phyloP scores from a whole-genome alignment of 2,113 vertebrate genomes.

The Sander vitreus region DNA sequence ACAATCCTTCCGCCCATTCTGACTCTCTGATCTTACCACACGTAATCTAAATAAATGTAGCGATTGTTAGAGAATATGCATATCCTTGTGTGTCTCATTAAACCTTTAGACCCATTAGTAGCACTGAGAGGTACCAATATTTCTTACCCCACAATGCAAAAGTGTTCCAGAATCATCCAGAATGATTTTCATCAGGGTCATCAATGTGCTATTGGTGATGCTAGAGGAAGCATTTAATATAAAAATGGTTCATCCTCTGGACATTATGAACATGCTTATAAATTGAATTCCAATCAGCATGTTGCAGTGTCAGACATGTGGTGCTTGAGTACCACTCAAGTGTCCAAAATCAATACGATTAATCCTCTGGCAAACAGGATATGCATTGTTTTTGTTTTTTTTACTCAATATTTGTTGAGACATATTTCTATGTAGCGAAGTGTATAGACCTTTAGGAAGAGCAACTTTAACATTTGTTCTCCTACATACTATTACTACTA shows the following conservation, averaged over 20 bases:
- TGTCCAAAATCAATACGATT: too few species aligned
- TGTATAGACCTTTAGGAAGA: background rate
- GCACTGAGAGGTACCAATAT: background rate
- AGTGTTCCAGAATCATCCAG: too few species aligned
- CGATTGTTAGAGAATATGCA: too few species aligned
- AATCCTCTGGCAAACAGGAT: too few species aligned
- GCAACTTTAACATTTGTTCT: background rate
- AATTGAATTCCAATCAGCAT: background rate
- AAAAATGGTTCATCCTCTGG: background rate
- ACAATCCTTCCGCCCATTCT: too few species aligned
- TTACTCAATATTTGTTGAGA: background rate
- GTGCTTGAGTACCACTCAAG: too few species aligned
- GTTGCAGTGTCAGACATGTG: background rate
- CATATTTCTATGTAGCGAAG: background rate
- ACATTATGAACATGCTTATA: background rate
- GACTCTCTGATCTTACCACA: too few species aligned
- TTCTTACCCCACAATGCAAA: background rate
- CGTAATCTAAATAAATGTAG: too few species aligned
- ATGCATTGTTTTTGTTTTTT: too few species aligned
- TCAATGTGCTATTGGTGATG: background rate
- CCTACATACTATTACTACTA: background rate
- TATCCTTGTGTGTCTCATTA: too few species aligned
- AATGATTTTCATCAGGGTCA: background rate
- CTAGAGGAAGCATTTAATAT: background rate
- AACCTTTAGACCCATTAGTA: background rate